phyloP scores from a whole-genome alignment of 2,113 vertebrate species.

The Microcebus jonahi region DNA sequence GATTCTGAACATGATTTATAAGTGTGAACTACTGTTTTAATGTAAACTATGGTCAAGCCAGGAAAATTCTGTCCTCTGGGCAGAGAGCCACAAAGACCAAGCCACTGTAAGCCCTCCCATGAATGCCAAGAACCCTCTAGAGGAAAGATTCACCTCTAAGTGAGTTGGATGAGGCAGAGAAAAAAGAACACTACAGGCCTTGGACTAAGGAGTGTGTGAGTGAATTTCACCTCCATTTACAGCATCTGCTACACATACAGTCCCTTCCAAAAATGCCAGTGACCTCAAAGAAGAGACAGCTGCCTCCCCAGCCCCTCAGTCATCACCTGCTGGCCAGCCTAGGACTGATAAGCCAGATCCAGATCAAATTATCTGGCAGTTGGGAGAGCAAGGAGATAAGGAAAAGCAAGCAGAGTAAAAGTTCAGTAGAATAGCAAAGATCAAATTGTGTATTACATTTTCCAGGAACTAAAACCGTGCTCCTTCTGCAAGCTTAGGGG shows the following conservation, averaged over 20 bases:
- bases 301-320: not conserved
- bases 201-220: not conserved
- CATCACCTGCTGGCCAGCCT: slow-evolving; percentile 47
- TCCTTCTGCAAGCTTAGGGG: not conserved
- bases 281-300: slow-evolving; percentile 59
- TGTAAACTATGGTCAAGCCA: not conserved
- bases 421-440: not conserved
- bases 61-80: not conserved
- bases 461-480: slow-evolving; percentile 10
- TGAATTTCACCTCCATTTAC: not conserved
- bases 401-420: not conserved
- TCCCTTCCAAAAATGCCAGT: slow-evolving; percentile 28
- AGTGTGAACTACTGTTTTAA: not conserved
- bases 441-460: not conserved
- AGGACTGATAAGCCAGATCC: slow-evolving; percentile 52
- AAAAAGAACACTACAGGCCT: too few relatives aligned
- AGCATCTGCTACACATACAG: not conserved
- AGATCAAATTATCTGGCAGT: slow-evolving; percentile 57
- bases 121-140: not conserved
- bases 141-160: not conserved
- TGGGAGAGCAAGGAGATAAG: slow-evolving; percentile 35
- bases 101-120: not conserved
- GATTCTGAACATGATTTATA: not conserved
- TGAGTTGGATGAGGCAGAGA: not conserved
- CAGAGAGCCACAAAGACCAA: not conserved